phyloP scores from a whole-genome alignment of 2,888 invertebrate genomes.

The Linnaemya vulpina region DNA sequence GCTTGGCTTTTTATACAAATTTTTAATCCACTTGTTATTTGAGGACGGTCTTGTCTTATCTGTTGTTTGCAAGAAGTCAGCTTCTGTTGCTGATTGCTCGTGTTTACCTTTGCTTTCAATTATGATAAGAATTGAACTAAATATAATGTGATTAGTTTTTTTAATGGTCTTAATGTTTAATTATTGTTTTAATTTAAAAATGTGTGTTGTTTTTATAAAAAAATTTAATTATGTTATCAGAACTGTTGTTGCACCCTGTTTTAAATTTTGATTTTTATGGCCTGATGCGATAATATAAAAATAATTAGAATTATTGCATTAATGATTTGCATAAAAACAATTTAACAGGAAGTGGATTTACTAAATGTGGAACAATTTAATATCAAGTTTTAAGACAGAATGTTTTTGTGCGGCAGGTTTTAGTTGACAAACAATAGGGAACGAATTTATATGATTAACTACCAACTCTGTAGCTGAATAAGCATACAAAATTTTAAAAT shows the following conservation, averaged over 20 bases:
- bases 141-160: not conserved
- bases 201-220: not conserved
- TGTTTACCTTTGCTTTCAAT: not conserved
- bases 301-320: too few species aligned
- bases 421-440: too few species aligned
- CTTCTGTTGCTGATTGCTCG: not conserved
- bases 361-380: too few species aligned
- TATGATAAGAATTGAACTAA: not conserved
- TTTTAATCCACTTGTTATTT: not conserved
- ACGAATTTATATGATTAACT: too few species aligned
- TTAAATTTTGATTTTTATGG: not conserved
- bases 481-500: too few species aligned
- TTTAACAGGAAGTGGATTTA: too few species aligned
- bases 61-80: not conserved
- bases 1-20: slow-evolving; percentile 52
- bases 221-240: not conserved
- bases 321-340: too few species aligned
- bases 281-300: too few species aligned
- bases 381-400: too few species aligned
- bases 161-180: not conserved
- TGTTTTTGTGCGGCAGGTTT: too few species aligned
- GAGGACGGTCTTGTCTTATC: not conserved
- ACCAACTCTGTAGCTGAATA: too few species aligned
- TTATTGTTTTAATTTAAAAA: not conserved
- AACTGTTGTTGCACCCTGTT: not conserved